A percentile compares a stretch with the other conserved stretches of the same genome.
phyloP scores from a whole-genome alignment of 2,113 vertebrate species.

The Okapia johnstoni region DNA sequence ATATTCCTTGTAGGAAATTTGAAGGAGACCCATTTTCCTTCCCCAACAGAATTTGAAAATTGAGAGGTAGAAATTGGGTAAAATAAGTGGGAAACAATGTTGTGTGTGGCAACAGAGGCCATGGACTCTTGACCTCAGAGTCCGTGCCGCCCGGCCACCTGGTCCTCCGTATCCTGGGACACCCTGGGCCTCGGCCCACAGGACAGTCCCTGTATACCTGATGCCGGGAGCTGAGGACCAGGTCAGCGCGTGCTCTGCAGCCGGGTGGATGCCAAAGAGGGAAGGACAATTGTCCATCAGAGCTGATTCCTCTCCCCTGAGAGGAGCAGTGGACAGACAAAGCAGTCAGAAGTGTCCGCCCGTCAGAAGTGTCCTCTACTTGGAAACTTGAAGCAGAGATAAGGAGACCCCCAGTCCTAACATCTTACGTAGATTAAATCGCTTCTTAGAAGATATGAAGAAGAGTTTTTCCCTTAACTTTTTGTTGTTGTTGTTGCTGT shows the following conservation, averaged over 20 bases:
- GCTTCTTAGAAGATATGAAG: background rate
- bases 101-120: background rate
- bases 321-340: background rate
- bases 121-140: background rate
- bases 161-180: background rate
- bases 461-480: background rate
- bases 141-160: rapidly evolving
- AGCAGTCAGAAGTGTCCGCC: background rate
- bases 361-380: background rate
- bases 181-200: background rate
- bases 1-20: background rate
- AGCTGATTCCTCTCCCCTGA: background rate
- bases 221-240: background rate
- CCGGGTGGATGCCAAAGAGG: background rate
- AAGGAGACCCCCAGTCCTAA: background rate
- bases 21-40: background rate
- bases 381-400: background rate
- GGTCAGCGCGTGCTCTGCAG: background rate
- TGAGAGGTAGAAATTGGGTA: background rate
- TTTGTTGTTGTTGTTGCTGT: background rate
- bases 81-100: too few relatives aligned
- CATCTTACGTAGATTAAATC: background rate
- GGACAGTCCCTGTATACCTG: background rate
- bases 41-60: background rate
- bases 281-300: background rate